Evolutionary conservation across 2,888 invertebrate species (phyloP), one percentile per base, ranked within the genome.

Genomic region (Cremastinae sp.): DNA sequence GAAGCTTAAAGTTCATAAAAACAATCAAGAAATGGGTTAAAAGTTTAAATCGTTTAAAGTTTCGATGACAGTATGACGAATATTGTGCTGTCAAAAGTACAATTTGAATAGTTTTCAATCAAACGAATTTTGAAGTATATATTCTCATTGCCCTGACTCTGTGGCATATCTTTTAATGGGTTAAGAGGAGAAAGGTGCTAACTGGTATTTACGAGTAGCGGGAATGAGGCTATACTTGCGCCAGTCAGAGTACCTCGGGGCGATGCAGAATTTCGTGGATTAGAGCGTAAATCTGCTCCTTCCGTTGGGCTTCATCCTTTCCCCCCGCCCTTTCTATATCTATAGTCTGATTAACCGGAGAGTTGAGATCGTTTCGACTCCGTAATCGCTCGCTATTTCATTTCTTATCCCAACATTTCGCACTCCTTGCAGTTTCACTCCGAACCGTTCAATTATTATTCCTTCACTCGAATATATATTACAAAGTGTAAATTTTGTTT

Each of bases 161-260:
- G 45, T 28, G 20, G 62, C 51, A 62, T 51, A 22, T 72, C 47
- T 64, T 69, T 28, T 53, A 47, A 59, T 69, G 28, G 68, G 62
- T 43, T 66, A 18, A 45, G 64, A 69, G 53, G 59, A 69, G 59
- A 28, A 69, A 73, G 68, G 69, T 64, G 69, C 73, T 64, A 64
- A 69, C 73, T 73, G 59, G 64, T 64, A 53, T 76, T 73, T 65
- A 76, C 64, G 73, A 73, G 64, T 64, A 59, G 75, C 64, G 64
- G 68, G 64, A 64, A 58, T 34, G 43, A 53, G 64, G 58, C 59
- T 41, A 18, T 43, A 20, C 34, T n/a, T n/a, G n/a, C n/a, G n/a
- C n/a, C n/a, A 54, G 53, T 41, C 36, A 14, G 34, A 38, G 38
- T 20, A 12, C 43, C 34, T 58, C 45, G 38, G 18, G 54, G 61